Conservation (phyloP, 2,888 invertebrate species). For the Acanthosepion esculentum region DNA sequence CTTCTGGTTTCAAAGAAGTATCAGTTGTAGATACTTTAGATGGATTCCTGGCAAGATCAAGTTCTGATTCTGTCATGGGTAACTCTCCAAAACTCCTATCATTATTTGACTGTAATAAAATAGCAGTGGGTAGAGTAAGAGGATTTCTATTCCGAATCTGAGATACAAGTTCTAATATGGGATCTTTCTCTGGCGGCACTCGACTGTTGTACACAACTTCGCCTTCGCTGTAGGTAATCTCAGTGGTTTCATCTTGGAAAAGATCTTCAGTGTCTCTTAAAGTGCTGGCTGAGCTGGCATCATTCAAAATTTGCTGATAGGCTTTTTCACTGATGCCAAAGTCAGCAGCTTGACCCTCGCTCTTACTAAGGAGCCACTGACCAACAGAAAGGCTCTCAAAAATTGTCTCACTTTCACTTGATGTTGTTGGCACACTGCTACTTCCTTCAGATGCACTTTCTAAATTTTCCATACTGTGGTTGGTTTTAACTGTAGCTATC, state of each 20-base stretch:
- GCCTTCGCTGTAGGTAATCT: slow-evolving; percentile 65
- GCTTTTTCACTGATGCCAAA: slow-evolving; percentile 61
- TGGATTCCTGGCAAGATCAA: background rate
- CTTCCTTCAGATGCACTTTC: background rate
- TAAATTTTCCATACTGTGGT: background rate
- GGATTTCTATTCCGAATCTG: slow-evolving; percentile 47
- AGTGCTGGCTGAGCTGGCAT: slow-evolving; percentile 68
- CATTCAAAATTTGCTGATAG: slow-evolving; percentile 49
- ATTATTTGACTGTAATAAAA: background rate
- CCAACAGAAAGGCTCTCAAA: slow-evolving; percentile 71
- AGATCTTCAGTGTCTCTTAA: slow-evolving; percentile 67
- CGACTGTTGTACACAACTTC: slow-evolving; percentile 62
- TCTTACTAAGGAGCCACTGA: slow-evolving; percentile 72
- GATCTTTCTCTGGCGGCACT: slow-evolving; percentile 65
- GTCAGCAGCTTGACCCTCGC: slow-evolving; percentile 71
- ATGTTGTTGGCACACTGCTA: background rate
- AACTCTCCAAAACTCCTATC: background rate
- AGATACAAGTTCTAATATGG: slow-evolving; percentile 62
- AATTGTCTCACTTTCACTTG: slow-evolving; percentile 58
- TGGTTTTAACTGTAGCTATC: background rate
- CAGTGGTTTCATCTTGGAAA: slow-evolving; percentile 59
- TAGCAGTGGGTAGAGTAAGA: background rate
- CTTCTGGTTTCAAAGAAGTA: background rate
- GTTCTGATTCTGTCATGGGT: background rate
- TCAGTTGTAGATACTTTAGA: background rate